Evolutionary conservation across 2,797 vertebrate genomes (phyloP), one percentile per base, ranked within the genome.

Genomic region (Alosa sapidissima): DNA sequence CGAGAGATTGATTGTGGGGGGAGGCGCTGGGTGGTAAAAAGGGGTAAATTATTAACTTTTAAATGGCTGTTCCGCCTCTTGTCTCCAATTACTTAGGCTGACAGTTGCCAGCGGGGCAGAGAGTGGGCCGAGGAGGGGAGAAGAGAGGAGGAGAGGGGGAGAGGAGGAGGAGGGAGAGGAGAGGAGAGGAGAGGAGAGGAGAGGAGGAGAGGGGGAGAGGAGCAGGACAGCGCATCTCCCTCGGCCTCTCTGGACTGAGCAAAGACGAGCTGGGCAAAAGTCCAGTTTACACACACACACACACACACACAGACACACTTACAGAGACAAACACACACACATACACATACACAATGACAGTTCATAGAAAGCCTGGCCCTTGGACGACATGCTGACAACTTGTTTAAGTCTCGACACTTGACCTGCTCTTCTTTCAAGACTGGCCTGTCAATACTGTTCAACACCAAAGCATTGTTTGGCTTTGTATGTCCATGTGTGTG

Each of bases 41-140:
- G 33, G 68, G 33, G 33, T 75, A 41, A 75, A 75, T 75, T 75
- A 75, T 68, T 75, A 75, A 75, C 33, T 68, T 75, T 19, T 75
- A 75, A 75, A 75, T 16, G 33, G 68, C 68, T 75, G 68, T 75
- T 75, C 33, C 33, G 33, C 33, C 33, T 75, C 68, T 75, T 41
- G 33, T 75, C 68, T 75, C 68, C 68, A 75, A 75, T 75, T 75
- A 75, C 68, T 75, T 75, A 75, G 28, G 1, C 36, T 75, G 28
- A 75, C 36, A 75, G 28, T 33, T 28, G 11, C 28, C 65, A 33
- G 65, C 16, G 9, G 9, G 60, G 24, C 60, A 28, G 55, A n/a
- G 16, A n/a, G 55, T 16, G 6, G 55, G 19, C 16, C 0, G 19
- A 60, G 55, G 19, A n/a, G 16, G n/a, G 2, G 19, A 4, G 55